Conservation (phyloP, 2,113 vertebrate genomes). For the Poicephalus gulielmi region DNA sequence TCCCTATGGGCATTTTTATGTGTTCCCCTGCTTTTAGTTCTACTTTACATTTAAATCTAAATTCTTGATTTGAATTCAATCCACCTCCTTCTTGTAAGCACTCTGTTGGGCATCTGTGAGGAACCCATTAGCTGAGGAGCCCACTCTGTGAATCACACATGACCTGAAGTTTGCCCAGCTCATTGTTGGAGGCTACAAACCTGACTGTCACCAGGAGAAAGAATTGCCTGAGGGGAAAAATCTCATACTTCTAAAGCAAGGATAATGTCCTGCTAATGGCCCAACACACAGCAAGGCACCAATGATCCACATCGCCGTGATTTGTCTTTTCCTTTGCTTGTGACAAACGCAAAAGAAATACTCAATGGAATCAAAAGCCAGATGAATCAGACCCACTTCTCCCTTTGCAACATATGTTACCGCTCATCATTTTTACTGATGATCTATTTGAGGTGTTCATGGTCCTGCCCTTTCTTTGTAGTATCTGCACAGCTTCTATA, state of each 20-base stretch:
- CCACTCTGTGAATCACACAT: accelerated
- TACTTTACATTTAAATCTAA: neutral
- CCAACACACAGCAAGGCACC: neutral
- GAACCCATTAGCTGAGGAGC: neutral
- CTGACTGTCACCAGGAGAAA: neutral
- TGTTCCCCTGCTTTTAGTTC: neutral
- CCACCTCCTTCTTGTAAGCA: accelerated
- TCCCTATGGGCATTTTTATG: neutral
- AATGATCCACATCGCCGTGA: neutral
- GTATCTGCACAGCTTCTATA: neutral
- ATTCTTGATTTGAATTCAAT: neutral
- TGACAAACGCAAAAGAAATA: neutral
- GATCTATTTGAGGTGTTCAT: neutral
- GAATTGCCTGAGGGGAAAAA: neutral
- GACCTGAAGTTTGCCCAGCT: neutral
- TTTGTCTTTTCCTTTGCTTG: neutral
- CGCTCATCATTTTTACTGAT: slow-evolving; percentile 8
- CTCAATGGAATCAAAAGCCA: neutral
- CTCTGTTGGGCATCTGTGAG: neutral
- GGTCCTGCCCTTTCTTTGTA: slow-evolving; percentile 10
- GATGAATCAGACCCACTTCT: neutral
- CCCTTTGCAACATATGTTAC: neutral
- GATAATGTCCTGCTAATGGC: neutral
- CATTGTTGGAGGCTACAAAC: neutral
- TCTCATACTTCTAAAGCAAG: neutral